Evolutionary conservation across 2,797 vertebrate genomes (phyloP).

Genomic region (Loris lydekkerianus): DNA sequence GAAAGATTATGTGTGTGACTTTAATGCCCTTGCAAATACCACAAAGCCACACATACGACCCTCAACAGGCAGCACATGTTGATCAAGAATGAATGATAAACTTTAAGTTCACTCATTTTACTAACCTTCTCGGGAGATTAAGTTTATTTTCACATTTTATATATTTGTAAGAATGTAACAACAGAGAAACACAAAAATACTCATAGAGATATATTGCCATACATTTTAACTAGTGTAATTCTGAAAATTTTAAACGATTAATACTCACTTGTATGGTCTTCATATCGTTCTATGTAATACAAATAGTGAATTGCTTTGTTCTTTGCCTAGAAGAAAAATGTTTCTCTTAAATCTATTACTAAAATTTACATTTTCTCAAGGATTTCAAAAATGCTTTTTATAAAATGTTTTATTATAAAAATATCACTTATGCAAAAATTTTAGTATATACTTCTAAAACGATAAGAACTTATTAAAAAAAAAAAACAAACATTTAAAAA

Average conservation of each 20-base stretch:
- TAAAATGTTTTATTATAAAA: conserved; percentile 55
- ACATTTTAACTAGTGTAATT: neutral
- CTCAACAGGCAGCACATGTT: accelerated
- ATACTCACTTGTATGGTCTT: conserved; percentile 95
- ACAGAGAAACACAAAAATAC: neutral
- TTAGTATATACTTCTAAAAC: conserved; percentile 36
- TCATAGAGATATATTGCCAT: neutral
- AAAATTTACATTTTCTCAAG: conserved; percentile 15
- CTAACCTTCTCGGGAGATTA: neutral
- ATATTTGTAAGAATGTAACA: neutral
- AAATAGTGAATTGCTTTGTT: conserved; percentile 94
- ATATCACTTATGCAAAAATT: conserved; percentile 27
- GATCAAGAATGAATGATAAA: neutral
- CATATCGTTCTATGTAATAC: conserved; percentile 93
- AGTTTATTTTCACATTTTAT: neutral
- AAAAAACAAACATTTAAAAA: neutral
- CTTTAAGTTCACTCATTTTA: neutral
- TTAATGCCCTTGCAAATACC: neutral
- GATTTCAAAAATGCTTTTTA: conserved; percentile 55
- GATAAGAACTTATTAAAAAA: neutral
- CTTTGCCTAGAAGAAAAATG: conserved; percentile 92
- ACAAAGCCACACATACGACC: neutral
- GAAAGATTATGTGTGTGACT: neutral
- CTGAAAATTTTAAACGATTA: neutral
- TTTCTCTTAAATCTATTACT: conserved; percentile 48